Evolutionary conservation across 2,113 vertebrate species (phyloP).

Genomic region (Tapirus terrestris): DNA sequence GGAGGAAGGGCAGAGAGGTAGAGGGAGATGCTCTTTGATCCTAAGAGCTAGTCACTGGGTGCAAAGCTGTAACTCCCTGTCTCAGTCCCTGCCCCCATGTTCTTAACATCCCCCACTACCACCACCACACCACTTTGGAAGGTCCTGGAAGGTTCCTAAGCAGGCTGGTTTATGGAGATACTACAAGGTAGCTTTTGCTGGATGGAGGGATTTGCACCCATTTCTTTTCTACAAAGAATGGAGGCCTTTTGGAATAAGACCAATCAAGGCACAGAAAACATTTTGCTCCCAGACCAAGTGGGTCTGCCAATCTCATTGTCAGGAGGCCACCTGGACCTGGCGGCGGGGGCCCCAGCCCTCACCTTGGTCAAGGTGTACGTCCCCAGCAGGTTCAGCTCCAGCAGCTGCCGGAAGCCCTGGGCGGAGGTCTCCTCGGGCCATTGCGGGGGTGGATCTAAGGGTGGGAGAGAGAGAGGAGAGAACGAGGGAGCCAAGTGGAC

Average conservation of each 20-base stretch:
- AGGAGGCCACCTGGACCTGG: neutral
- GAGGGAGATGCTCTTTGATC: neutral
- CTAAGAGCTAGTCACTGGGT: neutral
- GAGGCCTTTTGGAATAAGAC: neutral
- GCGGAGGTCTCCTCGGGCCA: conserved; percentile 86
- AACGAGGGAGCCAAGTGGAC: neutral
- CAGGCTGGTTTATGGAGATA: neutral
- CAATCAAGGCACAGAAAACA: neutral
- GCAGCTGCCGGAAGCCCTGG: conserved; percentile 88
- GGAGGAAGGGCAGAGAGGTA: neutral
- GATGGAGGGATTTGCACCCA: neutral
- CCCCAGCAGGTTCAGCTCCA: conserved; percentile 90
- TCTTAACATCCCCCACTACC: neutral
- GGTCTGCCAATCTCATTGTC: rapidly evolving
- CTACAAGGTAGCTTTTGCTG: neutral
- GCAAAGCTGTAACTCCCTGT: neutral
- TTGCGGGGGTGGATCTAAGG: conserved; percentile 87
- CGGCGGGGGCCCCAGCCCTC: neutral
- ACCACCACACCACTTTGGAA: neutral
- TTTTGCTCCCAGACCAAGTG: neutral
- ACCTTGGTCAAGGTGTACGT: conserved; percentile 90
- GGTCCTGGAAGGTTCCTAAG: neutral
- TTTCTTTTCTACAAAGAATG: neutral
- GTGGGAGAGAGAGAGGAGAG: neutral
- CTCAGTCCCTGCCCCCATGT: neutral